Conservation (phyloP, 2,113 vertebrate genomes). For the Irena cyanogastra region DNA sequence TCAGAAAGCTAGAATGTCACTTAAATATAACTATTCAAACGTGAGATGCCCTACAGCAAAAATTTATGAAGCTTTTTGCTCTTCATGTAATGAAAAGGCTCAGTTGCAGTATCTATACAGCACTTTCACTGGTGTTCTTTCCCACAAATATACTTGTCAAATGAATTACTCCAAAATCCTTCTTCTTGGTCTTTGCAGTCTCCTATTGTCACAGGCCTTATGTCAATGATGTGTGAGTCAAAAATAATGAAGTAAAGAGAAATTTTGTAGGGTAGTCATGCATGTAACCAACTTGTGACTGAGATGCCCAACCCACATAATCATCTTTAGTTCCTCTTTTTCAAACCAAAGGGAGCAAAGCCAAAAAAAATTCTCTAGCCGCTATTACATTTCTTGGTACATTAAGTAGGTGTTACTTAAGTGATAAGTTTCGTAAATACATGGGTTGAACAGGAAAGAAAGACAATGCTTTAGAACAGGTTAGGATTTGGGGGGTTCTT, state of each 20-base stretch:
- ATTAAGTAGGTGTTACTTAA: conserved; percentile 8
- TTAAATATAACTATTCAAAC: conserved; percentile 15
- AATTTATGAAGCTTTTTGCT: conserved; percentile 25
- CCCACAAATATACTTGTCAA: neutral
- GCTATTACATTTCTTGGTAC: neutral
- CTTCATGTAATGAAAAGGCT: conserved; percentile 1
- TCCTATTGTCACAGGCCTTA: neutral
- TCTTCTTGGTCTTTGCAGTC: neutral
- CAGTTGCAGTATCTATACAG: neutral
- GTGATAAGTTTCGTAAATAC: neutral
- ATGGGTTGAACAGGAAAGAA: neutral
- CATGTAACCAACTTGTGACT: conserved; percentile 43
- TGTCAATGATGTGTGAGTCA: neutral
- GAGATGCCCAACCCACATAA: conserved; percentile 4
- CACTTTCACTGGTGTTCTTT: conserved; percentile 11
- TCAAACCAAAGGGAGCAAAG: neutral
- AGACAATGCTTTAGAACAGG: neutral
- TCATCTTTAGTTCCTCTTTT: conserved; percentile 42
- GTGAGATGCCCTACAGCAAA: neutral
- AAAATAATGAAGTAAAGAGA: conserved; percentile 12
- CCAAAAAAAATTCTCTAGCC: neutral
- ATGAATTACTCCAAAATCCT: neutral
- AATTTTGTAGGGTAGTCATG: conserved; percentile 3
- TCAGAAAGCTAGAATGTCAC: conserved; percentile 4
- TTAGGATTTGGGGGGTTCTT: neutral